A percentile compares a stretch with the other conserved stretches of the same genome.
phyloP scores from a whole-genome alignment of 23 tunicate genomes.

The Ciona savignyi region DNA sequence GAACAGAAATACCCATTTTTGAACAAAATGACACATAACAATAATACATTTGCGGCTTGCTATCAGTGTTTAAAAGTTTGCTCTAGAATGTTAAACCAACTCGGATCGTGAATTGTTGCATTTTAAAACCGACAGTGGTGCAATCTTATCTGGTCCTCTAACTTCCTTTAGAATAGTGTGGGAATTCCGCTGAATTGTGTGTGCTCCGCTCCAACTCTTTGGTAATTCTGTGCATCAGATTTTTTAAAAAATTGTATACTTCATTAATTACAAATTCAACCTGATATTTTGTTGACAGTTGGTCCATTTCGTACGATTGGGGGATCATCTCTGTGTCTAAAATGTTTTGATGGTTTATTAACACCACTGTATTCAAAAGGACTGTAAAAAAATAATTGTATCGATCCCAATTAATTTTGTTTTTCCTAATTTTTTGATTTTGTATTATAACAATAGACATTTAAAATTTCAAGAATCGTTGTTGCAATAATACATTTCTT shows the following conservation, averaged over 20 bases:
- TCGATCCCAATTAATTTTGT: too few relatives aligned
- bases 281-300: not conserved
- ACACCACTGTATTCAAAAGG: not conserved
- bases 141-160: not conserved
- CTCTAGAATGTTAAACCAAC: not conserved
- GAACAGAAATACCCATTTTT: too few relatives aligned
- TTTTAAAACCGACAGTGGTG: not conserved
- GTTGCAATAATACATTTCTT: too few relatives aligned
- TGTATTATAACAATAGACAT: too few relatives aligned
- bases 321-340: not conserved
- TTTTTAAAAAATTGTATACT: not conserved
- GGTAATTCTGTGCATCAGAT: not conserved
- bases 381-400: not conserved
- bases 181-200: not conserved
- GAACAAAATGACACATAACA: too few relatives aligned
- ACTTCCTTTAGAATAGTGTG: not conserved
- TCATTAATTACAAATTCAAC: not conserved
- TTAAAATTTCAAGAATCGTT: too few relatives aligned
- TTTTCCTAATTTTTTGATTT: too few relatives aligned
- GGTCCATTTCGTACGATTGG: not conserved
- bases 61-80: too few relatives aligned
- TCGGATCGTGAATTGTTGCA: not conserved
- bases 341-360: too few relatives aligned
- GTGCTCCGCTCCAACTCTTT: not conserved
- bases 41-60: too few relatives aligned